Base-by-base conservation (phyloP, 1,140 invertebrate species). In the Drosophila willistoni region DNA sequence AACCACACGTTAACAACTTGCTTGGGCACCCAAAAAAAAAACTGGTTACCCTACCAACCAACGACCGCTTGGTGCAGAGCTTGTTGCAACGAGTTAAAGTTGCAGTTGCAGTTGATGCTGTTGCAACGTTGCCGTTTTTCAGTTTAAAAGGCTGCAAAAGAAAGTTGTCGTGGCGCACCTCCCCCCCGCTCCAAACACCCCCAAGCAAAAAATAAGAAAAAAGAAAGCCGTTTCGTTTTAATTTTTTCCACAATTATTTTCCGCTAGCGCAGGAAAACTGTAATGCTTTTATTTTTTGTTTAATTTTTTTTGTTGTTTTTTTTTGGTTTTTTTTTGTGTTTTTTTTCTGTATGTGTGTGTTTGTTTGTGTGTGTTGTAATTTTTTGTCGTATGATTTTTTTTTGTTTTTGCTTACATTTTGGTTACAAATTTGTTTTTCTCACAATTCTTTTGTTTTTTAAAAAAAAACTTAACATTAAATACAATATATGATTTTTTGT, bases 401-500 rank as follows among this genome's bases (percentile, higher is more conserved):
- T 62, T 66, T 75, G 39, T 70, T 61, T 65, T 66, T 76, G 39
- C 78, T 85, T 83, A 87, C 85, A 81, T 77, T 86, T 87, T 89
- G 83, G 83, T 89, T 87, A 87, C 85, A 89, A 89, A 89, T 89
- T 89, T 59, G 56, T 87, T 51, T 51, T 51, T 51, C 84, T 87
- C 84, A 87, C 84, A 87, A 87, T 75, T 83, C 71, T 79, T 77
- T 77, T 82, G 56, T 79, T 71, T 82, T 86, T 82, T 22, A 22
- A 83, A 89, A 89, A 87, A 82, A 89, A 89, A 89, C 84, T 89
- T 89, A 89, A 89, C 84, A 89, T 89, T 89, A 89, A 87, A 89
- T 89, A 89, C 84, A 89, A 89, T 89, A 87, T 87, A 81, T 81
- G 78, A 61, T 77, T 76, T 78, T 69, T 41, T 25, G 22, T 76